phyloP scores from a whole-genome alignment of 1,140 invertebrate species.

The Portunus trituberculatus region DNA sequence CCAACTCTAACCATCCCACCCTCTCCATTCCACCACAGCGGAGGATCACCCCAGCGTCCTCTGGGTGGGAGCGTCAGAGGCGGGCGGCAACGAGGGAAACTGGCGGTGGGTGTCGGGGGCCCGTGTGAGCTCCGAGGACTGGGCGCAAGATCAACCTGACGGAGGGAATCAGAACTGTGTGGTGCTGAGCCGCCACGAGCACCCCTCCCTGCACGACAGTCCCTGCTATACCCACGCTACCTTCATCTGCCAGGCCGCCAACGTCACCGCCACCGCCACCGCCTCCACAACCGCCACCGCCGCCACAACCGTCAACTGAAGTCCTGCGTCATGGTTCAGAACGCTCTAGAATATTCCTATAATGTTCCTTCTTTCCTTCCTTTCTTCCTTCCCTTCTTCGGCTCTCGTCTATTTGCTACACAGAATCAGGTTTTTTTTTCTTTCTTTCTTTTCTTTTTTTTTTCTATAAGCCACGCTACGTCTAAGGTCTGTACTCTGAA shows the following conservation, averaged over 20 bases:
- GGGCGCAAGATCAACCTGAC: constrained; percentile 56
- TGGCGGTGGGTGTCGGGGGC: constrained; percentile 54
- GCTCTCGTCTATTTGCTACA: too few relatives aligned
- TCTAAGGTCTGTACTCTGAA: too few relatives aligned
- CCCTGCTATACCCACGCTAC: constrained; percentile 58
- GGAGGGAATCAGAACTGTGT: constrained; percentile 70
- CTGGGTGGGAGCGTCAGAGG: constrained; percentile 56
- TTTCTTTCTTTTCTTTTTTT: too few relatives aligned
- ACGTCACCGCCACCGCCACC: neutral
- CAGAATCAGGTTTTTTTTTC: too few relatives aligned
- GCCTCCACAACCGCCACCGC: neutral
- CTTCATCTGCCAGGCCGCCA: constrained; percentile 65
- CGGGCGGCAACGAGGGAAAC: constrained; percentile 23
- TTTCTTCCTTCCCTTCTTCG: neutral
- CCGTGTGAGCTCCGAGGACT: neutral
- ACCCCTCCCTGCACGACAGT: constrained; percentile 64
- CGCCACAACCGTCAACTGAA: neutral
- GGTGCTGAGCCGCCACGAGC: constrained; percentile 55
- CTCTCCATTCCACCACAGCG: constrained; percentile 27
- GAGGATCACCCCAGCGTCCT: constrained; percentile 55
- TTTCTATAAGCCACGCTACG: too few relatives aligned
- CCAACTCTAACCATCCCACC: neutral
- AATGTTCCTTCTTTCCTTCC: neutral
- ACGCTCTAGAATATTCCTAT: neutral
- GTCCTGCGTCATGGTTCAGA: too few relatives aligned